Percentiles rank a stretch among this genome's conserved stretches.
These are phyloP conservation scores for Lasioglossum pauxillum DNA, from an alignment of 2,888 invertebrate genomes.

Conservation along the genomic window DNA sequence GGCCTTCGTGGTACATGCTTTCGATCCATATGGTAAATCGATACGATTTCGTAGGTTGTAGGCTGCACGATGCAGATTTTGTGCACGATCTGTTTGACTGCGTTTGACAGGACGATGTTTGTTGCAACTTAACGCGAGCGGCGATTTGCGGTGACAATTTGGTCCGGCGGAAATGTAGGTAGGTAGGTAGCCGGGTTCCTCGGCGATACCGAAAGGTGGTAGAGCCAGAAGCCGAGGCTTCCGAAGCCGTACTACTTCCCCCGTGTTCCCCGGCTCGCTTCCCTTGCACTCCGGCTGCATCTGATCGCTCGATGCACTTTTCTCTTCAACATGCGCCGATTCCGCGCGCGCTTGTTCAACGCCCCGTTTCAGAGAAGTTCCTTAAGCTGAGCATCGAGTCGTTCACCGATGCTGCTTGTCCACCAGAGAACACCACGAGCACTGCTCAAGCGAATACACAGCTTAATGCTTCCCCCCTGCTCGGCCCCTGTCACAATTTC, in stretches of 20 bases:
- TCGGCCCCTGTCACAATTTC: not conserved
- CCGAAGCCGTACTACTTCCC: slow-evolving; percentile 80
- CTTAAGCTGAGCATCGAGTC: slow-evolving; percentile 23
- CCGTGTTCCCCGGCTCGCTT: slow-evolving; percentile 71
- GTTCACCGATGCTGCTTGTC: not conserved
- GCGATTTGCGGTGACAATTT: slow-evolving; percentile 76
- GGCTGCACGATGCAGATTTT: too few relatives aligned
- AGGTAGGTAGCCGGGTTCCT: slow-evolving; percentile 72
- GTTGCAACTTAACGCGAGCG: slow-evolving; percentile 62
- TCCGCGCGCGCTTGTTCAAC: slow-evolving; percentile 16
- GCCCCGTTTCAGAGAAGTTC: slow-evolving; percentile 25
- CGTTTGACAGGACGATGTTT: not conserved
- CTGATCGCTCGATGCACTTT: slow-evolving; percentile 65
- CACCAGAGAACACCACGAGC: not conserved
- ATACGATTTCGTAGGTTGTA: not conserved
- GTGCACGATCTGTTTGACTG: not conserved
- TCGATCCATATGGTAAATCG: not conserved
- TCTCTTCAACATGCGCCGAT: slow-evolving; percentile 36
- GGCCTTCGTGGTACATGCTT: not conserved
- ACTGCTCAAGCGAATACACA: not conserved
- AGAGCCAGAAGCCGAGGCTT: slow-evolving; percentile 76
- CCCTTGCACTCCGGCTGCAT: slow-evolving; percentile 60
- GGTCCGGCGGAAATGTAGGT: slow-evolving; percentile 74
- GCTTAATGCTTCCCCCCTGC: not conserved
- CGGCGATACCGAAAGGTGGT: slow-evolving; percentile 59